These are phyloP conservation scores for Trematomus loennbergii DNA, from an alignment of 2,113 vertebrate species.

Conservation along the genomic window DNA sequence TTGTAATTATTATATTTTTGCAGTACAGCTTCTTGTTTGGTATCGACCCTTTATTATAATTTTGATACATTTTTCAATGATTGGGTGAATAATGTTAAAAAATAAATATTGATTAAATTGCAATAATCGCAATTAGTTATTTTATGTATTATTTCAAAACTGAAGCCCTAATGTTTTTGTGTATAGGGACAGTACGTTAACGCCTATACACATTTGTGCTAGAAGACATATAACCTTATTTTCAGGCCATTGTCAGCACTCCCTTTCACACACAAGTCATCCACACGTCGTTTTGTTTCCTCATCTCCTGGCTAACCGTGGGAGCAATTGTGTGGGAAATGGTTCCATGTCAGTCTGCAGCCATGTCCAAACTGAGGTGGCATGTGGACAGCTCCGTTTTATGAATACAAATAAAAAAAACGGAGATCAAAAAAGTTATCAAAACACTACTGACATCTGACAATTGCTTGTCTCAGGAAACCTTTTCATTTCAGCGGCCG, in stretches of 20 bases:
- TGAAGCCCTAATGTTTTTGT: no score
- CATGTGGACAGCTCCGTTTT: conserved; percentile 73
- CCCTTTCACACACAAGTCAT: conserved; percentile 23
- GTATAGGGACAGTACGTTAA: no score
- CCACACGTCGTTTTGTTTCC: conserved; percentile 24
- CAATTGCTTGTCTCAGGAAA: conserved; percentile 85
- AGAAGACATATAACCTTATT: conserved; percentile 9
- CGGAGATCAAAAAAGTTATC: conserved; percentile 83
- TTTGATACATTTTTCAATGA: no score
- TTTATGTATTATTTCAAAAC: no score
- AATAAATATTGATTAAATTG: no score
- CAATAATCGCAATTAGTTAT: no score
- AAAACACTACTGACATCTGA: conserved; percentile 86
- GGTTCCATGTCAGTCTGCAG: conserved; percentile 73
- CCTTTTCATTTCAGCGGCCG: conserved; percentile 83
- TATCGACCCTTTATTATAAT: no score
- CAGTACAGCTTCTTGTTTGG: no score
- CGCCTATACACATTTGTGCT: background rate
- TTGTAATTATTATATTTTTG: no score
- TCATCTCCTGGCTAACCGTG: conserved; percentile 54
- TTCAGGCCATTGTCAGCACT: conserved; percentile 13
- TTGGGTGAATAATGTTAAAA: no score
- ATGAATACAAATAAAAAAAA: conserved; percentile 82
- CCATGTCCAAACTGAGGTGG: conserved; percentile 74
- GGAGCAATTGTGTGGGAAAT: conserved; percentile 77